Evolutionary conservation across 2,888 invertebrate species (phyloP).

Genomic region (Griposia aprilina): DNA sequence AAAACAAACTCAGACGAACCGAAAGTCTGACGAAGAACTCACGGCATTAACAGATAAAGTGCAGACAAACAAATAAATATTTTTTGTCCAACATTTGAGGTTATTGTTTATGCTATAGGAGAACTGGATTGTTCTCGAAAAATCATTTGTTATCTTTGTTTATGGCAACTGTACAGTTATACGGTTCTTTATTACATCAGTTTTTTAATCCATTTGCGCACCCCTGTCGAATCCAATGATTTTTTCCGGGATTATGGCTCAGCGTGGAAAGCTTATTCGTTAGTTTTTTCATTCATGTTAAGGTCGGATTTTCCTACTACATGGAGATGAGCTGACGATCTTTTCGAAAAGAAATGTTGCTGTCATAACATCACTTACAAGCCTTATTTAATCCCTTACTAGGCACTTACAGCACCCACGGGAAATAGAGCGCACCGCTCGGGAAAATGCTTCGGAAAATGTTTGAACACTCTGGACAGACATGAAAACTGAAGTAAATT

Average conservation of each 20-base stretch:
- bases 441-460: constrained; percentile 33
- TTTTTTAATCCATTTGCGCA: constrained; percentile 55
- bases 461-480: constrained; percentile 25
- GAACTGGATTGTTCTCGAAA: constrained; percentile 50
- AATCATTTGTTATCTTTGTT: constrained; percentile 56
- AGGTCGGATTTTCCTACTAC: constrained; percentile 5
- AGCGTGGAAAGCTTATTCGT: constrained; percentile 16
- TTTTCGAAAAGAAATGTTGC: constrained; percentile 16
- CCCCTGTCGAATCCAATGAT: constrained; percentile 25
- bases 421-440: constrained; percentile 20
- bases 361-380: constrained; percentile 32
- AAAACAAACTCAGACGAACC: constrained; percentile 21
- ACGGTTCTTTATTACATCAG: constrained; percentile 31
- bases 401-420: constrained; percentile 17
- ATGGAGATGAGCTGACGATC: constrained; percentile 10
- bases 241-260: constrained; percentile 41
- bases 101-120: constrained; percentile 54
- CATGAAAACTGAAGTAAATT: constrained; percentile 12
- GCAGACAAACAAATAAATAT: constrained; percentile 68
- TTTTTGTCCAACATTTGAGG: constrained; percentile 45
- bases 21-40: constrained; percentile 45
- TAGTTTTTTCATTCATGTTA: constrained; percentile 26
- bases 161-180: constrained; percentile 43
- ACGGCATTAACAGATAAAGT: constrained; percentile 50
- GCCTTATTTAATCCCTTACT: constrained; percentile 35